Evolutionary conservation across 2,797 vertebrate genomes (phyloP).

Genomic region (Ceyx erithaca): DNA sequence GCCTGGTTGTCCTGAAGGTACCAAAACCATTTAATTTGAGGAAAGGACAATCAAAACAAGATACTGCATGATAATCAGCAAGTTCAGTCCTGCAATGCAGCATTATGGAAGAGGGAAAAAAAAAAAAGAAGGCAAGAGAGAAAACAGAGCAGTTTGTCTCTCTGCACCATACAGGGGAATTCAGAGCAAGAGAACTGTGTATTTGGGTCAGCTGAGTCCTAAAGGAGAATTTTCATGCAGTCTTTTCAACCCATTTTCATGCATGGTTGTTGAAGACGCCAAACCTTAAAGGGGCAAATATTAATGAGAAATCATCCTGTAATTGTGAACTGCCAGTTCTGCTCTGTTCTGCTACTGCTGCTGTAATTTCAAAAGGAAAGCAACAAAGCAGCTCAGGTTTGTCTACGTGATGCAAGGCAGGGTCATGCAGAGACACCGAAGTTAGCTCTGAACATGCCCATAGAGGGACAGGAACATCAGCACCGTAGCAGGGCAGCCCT

Average conservation of each 20-base stretch:
- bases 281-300: constrained; percentile 24
- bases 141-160: constrained; percentile 39
- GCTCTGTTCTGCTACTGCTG: background rate
- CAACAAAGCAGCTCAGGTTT: background rate
- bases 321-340: background rate
- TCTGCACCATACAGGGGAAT: constrained; percentile 32
- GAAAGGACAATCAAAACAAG: constrained; percentile 17
- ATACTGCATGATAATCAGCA: constrained; percentile 52
- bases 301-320: constrained; percentile 5
- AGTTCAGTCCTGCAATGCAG: constrained; percentile 70
- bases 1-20: background rate
- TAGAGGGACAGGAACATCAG: background rate
- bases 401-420: background rate
- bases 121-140: background rate
- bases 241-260: constrained; percentile 61
- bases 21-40: background rate
- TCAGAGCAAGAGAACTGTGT: constrained; percentile 57
- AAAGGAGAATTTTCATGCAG: constrained; percentile 61
- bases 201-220: constrained; percentile 74
- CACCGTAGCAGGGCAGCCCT: background rate
- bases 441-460: background rate
- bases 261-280: constrained; percentile 4
- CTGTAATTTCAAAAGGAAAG: background rate
- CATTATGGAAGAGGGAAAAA: background rate
- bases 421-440: constrained; percentile 3